Evolutionary conservation across 1,140 invertebrate species (phyloP), one percentile per base, ranked within the genome.

Genomic region (Plutomurus gul): DNA sequence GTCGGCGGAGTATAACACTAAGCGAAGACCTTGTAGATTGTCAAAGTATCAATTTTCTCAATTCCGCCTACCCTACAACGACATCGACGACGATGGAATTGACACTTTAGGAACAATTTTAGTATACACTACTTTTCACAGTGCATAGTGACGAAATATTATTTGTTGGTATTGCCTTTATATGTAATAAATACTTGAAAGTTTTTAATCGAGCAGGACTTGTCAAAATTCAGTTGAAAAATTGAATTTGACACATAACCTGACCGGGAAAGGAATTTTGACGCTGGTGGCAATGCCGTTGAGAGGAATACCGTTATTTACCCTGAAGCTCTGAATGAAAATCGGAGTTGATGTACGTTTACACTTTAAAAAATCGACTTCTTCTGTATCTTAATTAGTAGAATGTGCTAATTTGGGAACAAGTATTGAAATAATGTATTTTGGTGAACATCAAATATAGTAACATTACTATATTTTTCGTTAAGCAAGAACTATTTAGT

Each of bases 61-160:
- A 77, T 71, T 77, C 71, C 16, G 51, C 76, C n/a, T n/a, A n/a
- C n/a, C n/a, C 7, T 77, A 77, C 40, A 77, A 77, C 36, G 40
- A 77, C 3, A 77, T 77, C 33, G 40, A 36, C 22, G 76, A 77
- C 25, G 25, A 27, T 16, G 76, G 76, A 40, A 30, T 39, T 16
- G 39, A 40, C 18, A 10, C 8, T 4, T 70, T 77, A 20, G 51
- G 43, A 33, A 22, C 36, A 0, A 25, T 72, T 13, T 40, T 72
- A 3, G 22, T 20, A 37, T 36, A 71, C 5, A 51, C 10, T 56
- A 16, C 22, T 27, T 7, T 25, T 47, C n/a, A 18, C 11, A 1
- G n/a, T 3, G 2, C n/a, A 4, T 43, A n/a, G n/a, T n/a, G n/a
- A 43, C n/a, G 20, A 49, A 18, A 49, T 49, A 7, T 49, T 7